Base-by-base conservation (phyloP, 2,797 vertebrate genomes). In the Ptychobarbus kaznakovi region DNA sequence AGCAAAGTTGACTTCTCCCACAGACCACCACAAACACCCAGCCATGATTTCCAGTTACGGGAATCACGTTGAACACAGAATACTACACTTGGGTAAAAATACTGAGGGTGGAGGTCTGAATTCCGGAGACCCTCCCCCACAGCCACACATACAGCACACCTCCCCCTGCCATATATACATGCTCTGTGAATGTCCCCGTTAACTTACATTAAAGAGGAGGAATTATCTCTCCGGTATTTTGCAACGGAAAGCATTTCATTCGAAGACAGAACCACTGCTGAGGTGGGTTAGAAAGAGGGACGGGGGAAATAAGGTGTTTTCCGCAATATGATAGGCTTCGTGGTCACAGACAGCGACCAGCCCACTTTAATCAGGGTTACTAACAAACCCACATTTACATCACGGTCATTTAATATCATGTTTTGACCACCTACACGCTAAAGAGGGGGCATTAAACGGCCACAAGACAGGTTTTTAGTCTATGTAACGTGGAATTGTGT, bases 91-190 rank as follows among this genome's bases (percentile, higher is more conserved):
- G 56, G 49, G 28, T 85, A 61, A 51, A 58, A 75, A 68, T 86
- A 85, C 73, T 63, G 38, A 69, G 84, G 66, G 68, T 40, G 66
- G 25, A 10, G 15, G 88, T 81, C 90, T 91, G 61, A 90, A 94
- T 93, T 90, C 10, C 10, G 92, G 28, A 73, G 74, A 91, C 93
- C 94, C 93, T 90, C 92, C 93, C 93, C 94, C 93, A 77, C 42
- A 28, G 4, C 91, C 80, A 89, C 82, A 88, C 87, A 58, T 18
- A 44, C 76, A 49, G 38, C 79, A 86, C 87, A 89, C 88, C 86
- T 77, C 86, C 89, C 87, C 87, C 86, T 20, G 84, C 83, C 6
- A 4, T 16, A 4, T 16, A 8, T 38, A 4, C 38, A 11, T 1
- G 13, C 42, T n/a, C 9, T 22, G 68, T 72, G 68, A 61, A 61